phyloP scores from a whole-genome alignment of 2,888 invertebrate genomes.

The Lapara coniferarum region DNA sequence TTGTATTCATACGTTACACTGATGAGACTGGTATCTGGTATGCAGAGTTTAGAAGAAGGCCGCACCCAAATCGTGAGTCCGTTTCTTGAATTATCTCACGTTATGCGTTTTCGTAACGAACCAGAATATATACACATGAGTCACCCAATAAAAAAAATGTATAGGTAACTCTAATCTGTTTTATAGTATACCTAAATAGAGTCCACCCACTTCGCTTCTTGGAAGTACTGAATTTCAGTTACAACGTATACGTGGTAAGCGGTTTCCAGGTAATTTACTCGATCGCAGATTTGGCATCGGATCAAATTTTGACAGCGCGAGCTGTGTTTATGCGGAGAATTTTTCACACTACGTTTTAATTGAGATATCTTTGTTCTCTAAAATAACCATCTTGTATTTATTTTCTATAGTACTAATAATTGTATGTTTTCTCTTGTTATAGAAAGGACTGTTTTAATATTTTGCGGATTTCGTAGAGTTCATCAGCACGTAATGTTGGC shows the following conservation, averaged over 20 bases:
- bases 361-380: constrained; percentile 8
- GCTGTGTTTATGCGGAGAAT: constrained; percentile 14
- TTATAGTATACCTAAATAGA: constrained; percentile 28
- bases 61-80: constrained; percentile 54
- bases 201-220: constrained; percentile 23
- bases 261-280: constrained; percentile 22
- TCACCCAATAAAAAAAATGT: constrained; percentile 15
- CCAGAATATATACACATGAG: constrained; percentile 11
- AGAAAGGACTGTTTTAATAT: not conserved
- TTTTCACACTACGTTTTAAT: constrained; percentile 21
- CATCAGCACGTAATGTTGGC: not conserved
- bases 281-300: constrained; percentile 20
- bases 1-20: constrained; percentile 47
- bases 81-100: constrained; percentile 34
- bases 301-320: constrained; percentile 15
- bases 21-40: constrained; percentile 45
- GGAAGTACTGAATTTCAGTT: constrained; percentile 22
- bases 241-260: constrained; percentile 17
- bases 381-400: constrained; percentile 14
- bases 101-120: constrained; percentile 19
- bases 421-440: constrained; percentile 5
- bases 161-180: constrained; percentile 24
- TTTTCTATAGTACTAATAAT: not conserved
- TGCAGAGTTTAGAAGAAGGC: constrained; percentile 45
- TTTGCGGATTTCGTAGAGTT: not conserved